Evolutionary conservation across 2,113 vertebrate species (phyloP), one percentile per base, ranked within the genome.

Genomic region (Mormoops blainvillei): DNA sequence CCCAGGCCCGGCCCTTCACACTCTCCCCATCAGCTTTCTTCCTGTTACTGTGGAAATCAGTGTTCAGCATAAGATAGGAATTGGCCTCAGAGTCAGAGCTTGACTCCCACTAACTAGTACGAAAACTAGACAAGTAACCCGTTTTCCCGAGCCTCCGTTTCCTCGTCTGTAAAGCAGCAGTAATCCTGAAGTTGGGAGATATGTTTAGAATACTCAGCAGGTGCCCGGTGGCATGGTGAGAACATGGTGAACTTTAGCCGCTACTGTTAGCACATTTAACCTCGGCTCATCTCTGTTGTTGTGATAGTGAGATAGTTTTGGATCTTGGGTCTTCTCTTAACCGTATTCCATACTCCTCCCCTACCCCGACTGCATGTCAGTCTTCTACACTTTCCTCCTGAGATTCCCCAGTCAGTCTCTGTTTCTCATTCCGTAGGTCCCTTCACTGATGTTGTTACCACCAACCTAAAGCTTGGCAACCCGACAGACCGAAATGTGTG

Each of bases 381-480:
- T 28, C 33, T 24, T 31, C 18, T 24, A 0, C 2, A 3, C 50
- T 16, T 33, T 20, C 16, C 73, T 84, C n/a, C 26, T 3, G 6
- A 45, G 45, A 14, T 1, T 48, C 41, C 48, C 76, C 73, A 76
- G 3, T 81, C 76, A 90, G 18, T 74, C 58, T 91, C 76, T 97
- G 20, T 89, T 94, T 81, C 94, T 81, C 93, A 2, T 95, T 94
- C 78, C n/a, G 2, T 98, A 99, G 99, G 99, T 98, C 99, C 99
- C 58, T 99, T 99, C 98, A 99, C 99, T 95, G 99, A 99, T 96
- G 99, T 99, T 74, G 99, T 99, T 97, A 99, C 99, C 91, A 99
- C 99, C 97, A 99, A 99, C 97, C 98, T 99, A 96, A 99, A 99
- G 98, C 99, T 99, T 36, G 98, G 99, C 98, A 99, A 99, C 98